phyloP scores from a whole-genome alignment of 2,113 vertebrate species.

The Corvus moneduloides region DNA sequence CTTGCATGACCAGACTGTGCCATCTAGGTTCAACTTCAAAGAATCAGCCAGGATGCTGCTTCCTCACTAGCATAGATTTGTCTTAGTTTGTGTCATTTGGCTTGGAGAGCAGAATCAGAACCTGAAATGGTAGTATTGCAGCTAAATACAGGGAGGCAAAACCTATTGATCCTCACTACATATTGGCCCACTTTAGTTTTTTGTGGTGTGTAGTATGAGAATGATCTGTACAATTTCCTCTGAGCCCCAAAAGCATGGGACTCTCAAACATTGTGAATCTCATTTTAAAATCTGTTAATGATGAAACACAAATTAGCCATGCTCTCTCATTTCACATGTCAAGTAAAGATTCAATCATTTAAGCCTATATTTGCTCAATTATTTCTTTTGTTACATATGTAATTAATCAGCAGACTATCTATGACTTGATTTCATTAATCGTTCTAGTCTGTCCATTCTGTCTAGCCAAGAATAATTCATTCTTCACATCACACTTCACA shows the following conservation, averaged over 20 bases:
- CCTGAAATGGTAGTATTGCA: not conserved
- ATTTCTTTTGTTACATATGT: not conserved
- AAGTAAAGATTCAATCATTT: not conserved
- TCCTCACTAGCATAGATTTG: not conserved
- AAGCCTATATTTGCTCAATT: not conserved
- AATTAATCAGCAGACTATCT: not conserved
- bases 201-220: not conserved
- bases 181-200: not conserved
- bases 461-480: not conserved
- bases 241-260: not conserved
- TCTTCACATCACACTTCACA: not conserved
- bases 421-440: not conserved
- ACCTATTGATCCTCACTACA: not conserved
- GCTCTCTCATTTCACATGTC: not conserved
- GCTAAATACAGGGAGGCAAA: not conserved
- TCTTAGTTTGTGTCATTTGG: not conserved
- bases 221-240: not conserved
- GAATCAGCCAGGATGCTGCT: not conserved
- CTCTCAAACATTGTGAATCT: not conserved
- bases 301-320: not conserved
- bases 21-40: not conserved
- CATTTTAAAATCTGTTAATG: not conserved
- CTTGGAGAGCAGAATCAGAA: not conserved
- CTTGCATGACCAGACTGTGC: not conserved
- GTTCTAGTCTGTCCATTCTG: not conserved